Evolutionary conservation across 2,113 vertebrate genomes (phyloP).

Genomic region (Esox niger): DNA sequence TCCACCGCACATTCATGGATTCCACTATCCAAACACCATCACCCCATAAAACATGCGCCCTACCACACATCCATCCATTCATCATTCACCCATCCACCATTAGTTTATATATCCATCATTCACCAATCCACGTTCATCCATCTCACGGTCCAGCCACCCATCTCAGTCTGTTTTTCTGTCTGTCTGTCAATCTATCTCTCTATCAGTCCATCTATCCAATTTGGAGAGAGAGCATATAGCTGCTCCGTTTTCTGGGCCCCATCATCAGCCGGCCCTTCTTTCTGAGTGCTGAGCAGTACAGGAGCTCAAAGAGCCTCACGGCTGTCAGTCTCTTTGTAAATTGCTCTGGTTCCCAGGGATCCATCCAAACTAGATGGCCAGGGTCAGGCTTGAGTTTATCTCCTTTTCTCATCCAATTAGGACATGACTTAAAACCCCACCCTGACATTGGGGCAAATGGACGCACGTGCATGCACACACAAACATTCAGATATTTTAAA

Average conservation of each 20-base stretch:
- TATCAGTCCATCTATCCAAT: slow-evolving; percentile 34
- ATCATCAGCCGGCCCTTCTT: slow-evolving; percentile 13
- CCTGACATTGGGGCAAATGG: slow-evolving; percentile 53
- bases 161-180: slow-evolving; percentile 10
- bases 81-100: too few species aligned
- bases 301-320: slow-evolving; percentile 39
- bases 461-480: slow-evolving; percentile 24
- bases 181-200: slow-evolving; percentile 51
- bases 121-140: slow-evolving; percentile 35
- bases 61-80: too few species aligned
- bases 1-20: too few species aligned
- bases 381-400: slow-evolving; percentile 56
- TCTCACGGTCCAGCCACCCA: slow-evolving; percentile 36
- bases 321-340: slow-evolving; percentile 64
- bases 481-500: too few species aligned
- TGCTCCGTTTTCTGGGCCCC: slow-evolving; percentile 34
- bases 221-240: slow-evolving; percentile 37
- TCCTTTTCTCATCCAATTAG: slow-evolving; percentile 72
- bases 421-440: slow-evolving; percentile 65
- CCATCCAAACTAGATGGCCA: slow-evolving; percentile 58
- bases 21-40: too few species aligned
- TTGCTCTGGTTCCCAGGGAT: slow-evolving; percentile 52
- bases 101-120: slow-evolving; percentile 31
- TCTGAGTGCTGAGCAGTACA: slow-evolving; percentile 15
- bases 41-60: background rate